phyloP scores from a whole-genome alignment of 2,888 invertebrate species.

The Cosmopolites sordidus region DNA sequence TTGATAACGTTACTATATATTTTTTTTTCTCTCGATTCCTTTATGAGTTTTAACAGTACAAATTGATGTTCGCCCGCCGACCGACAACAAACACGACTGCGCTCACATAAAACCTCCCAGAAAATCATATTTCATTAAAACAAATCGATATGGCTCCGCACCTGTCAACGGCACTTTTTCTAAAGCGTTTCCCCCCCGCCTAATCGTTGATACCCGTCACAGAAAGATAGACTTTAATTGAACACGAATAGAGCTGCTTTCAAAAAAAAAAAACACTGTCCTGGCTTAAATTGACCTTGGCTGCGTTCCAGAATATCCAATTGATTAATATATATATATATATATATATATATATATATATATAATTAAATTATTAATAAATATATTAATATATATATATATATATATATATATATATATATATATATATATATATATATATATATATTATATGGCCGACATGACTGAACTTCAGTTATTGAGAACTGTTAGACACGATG shows the following conservation, averaged over 20 bases:
- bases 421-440: too few species aligned
- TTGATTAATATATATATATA: background rate
- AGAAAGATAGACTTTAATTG: constrained; percentile 34
- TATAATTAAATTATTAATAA: too few species aligned
- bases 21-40: too few species aligned
- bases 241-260: constrained; percentile 35
- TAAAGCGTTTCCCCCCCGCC: constrained; percentile 23
- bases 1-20: too few species aligned
- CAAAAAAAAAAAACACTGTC: constrained; percentile 5
- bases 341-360: too few species aligned
- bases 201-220: constrained; percentile 25
- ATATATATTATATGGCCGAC: too few species aligned
- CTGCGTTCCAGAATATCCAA: constrained; percentile 14
- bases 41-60: constrained; percentile 10
- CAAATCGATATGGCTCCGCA: constrained; percentile 26
- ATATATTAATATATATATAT: too few species aligned
- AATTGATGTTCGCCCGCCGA: constrained; percentile 8
- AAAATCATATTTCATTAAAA: constrained; percentile 29
- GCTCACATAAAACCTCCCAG: constrained; percentile 12
- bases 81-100: constrained; percentile 7
- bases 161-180: constrained; percentile 30
- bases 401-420: too few species aligned
- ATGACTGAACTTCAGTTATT: too few species aligned
- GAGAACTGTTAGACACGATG: too few species aligned
- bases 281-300: background rate